A percentile compares a stretch with the other conserved stretches of the same genome.
Evolutionary conservation across 2,113 vertebrate genomes (phyloP).

Genomic region (Zosterops pallidus): DNA sequence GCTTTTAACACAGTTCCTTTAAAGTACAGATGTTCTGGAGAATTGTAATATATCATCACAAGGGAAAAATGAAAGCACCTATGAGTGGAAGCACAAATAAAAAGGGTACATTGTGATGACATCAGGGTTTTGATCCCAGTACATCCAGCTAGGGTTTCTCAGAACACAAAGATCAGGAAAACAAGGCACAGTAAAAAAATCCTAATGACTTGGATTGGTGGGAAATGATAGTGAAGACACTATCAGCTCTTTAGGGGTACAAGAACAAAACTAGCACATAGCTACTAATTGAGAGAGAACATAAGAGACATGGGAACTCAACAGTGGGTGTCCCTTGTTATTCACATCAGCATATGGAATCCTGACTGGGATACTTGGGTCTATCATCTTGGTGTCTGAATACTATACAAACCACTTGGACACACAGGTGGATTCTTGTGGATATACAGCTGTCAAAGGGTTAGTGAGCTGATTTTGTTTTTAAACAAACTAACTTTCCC

Average conservation of each 20-base stretch:
- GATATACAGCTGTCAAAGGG: neutral
- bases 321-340: neutral
- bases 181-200: neutral
- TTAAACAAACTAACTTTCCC: neutral
- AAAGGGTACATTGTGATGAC: neutral
- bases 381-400: neutral
- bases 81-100: neutral
- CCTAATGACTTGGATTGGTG: neutral
- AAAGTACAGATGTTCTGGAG: neutral
- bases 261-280: neutral
- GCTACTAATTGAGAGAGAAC: fast-evolving
- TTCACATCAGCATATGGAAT: fast-evolving
- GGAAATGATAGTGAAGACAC: neutral
- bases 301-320: neutral
- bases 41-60: neutral
- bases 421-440: neutral
- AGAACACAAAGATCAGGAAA: neutral
- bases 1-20: neutral
- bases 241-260: neutral
- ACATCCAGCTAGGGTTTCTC: neutral
- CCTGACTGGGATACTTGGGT: neutral
- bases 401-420: neutral
- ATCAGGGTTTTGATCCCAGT: neutral
- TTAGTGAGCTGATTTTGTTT: neutral
- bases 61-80: neutral